Conservation (phyloP, 2,113 vertebrate genomes). For the Pandion haliaetus region DNA sequence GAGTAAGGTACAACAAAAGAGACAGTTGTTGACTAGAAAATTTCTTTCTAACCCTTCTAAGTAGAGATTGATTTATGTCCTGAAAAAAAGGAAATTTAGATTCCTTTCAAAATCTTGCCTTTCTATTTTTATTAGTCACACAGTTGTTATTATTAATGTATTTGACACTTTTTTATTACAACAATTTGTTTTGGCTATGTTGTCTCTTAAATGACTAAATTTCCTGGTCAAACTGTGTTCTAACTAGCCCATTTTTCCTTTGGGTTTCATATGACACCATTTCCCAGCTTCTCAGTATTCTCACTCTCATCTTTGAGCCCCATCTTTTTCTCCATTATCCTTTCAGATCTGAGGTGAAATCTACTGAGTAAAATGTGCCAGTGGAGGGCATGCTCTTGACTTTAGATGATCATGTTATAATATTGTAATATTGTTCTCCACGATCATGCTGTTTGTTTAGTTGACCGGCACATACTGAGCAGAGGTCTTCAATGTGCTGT, state of each 20-base stretch:
- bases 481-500: background rate
- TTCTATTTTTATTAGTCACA: background rate
- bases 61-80: background rate
- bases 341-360: background rate
- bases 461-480: background rate
- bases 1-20: background rate
- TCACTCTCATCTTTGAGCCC: background rate
- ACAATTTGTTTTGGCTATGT: background rate
- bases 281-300: background rate
- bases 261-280: background rate
- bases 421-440: background rate
- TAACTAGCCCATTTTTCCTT: background rate
- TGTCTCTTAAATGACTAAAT: background rate
- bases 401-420: background rate
- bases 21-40: background rate
- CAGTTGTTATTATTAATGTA: background rate
- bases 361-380: background rate
- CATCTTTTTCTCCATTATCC: background rate
- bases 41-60: background rate
- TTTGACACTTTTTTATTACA: background rate
- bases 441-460: background rate
- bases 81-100: background rate
- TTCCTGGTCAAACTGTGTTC: background rate
- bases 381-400: background rate
- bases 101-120: background rate